Base-by-base conservation (phyloP, 2,113 vertebrate species). In the Nestor notabilis region DNA sequence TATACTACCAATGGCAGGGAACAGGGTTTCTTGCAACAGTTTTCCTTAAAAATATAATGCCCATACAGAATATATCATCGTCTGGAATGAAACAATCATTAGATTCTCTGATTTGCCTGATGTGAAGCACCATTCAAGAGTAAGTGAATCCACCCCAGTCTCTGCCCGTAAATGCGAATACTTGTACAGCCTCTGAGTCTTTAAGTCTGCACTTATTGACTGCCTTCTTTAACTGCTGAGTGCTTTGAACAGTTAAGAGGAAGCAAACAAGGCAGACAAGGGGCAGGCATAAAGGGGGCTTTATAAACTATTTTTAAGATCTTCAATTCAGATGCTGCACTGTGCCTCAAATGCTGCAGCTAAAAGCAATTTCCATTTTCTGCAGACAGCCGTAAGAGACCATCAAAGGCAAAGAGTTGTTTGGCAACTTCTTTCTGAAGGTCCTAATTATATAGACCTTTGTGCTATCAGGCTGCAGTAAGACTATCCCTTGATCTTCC, bases 291-390 rank as follows among this genome's bases (percentile, higher is more conserved):
- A 95, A 96, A 97, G 90, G 68, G 35, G 71, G 50, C 86, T 95
- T 96, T 96, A 80, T 83, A 78, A 90, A 31, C 83, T 94, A 69
- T 86, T 96, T 96, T 94, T 92, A 91, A 96, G 86, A 81, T 55
- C 37, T 77, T 77, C 88, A 71, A 58, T 93, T 93, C 85, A 86
- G 46, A 90, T 74, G 37, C 64, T 88, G 21, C 39, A 71, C 61
- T 84, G 72, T 95, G 68, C n/a, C 68, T 47, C 92, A 94, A 93
- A 92, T 83, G 72, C 70, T 95, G 53, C 71, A 81, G n/a, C 85
- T 86, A 95, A 96, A 95, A 95, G 75, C 89, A 81, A 96, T 96
- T 97, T 93, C 83, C 90, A 93, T 94, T 96, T 90, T 96, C 55
- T 78, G 24, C 50, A 93, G 79, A 94, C 92, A 90, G 72, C 35